Evolutionary conservation across 1,140 invertebrate genomes (phyloP).

Genomic region (Trichonephila clavata): DNA sequence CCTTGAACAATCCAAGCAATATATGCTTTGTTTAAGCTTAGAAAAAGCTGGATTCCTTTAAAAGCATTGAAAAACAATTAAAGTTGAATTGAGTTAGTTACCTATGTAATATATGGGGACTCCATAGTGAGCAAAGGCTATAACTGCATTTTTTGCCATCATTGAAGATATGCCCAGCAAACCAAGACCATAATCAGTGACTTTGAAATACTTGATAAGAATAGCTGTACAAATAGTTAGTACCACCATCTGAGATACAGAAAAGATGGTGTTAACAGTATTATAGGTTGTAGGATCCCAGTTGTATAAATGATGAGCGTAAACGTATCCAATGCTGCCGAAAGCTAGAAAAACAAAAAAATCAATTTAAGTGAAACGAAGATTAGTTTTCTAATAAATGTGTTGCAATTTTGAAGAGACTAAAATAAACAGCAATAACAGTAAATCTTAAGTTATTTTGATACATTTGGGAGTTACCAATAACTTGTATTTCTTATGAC

Average conservation of each 20-base stretch:
- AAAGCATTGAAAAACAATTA: too few relatives aligned
- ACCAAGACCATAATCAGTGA: slow-evolving; percentile 36
- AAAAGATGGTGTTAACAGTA: slow-evolving; percentile 29
- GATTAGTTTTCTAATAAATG: too few relatives aligned
- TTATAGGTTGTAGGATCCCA: slow-evolving; percentile 44
- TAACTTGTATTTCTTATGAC: too few relatives aligned
- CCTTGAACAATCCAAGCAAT: too few relatives aligned
- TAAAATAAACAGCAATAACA: too few relatives aligned
- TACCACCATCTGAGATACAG: background rate
- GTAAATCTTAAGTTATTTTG: too few relatives aligned
- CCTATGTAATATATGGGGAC: slow-evolving; percentile 54
- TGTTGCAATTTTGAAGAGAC: too few relatives aligned
- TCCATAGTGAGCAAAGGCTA: slow-evolving; percentile 13
- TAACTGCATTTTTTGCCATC: slow-evolving; percentile 4
- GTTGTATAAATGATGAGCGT: slow-evolving; percentile 60
- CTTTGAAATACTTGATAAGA: slow-evolving; percentile 17
- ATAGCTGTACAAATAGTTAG: background rate
- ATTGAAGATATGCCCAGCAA: background rate
- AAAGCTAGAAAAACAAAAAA: slow-evolving; percentile 33
- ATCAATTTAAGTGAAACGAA: background rate
- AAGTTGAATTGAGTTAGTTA: slow-evolving; percentile 1
- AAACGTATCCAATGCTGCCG: slow-evolving; percentile 13
- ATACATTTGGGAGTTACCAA: too few relatives aligned
- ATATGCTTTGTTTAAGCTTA: too few relatives aligned
- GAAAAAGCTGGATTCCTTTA: too few relatives aligned